Percentiles rank a stretch among this genome's conserved stretches.
Conservation (phyloP, 2,888 invertebrate genomes). For the Heterodera filipjevi region DNA sequence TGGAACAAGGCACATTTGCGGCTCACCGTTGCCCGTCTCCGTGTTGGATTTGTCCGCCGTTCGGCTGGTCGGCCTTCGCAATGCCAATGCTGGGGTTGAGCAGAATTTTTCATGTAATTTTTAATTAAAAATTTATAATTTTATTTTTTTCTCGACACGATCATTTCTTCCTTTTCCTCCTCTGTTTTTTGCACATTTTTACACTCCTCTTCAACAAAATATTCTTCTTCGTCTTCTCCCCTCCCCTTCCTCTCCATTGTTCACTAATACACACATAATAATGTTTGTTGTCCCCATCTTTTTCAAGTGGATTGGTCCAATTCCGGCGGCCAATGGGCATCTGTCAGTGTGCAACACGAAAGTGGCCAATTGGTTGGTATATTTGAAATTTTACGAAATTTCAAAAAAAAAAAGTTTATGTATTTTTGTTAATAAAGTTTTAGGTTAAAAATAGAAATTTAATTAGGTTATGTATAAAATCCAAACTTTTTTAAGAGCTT, state of each 20-base stretch:
- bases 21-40: conserved; percentile 76
- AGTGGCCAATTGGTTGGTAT: conserved; percentile 44
- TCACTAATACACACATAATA: neutral
- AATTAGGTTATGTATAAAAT: too few relatives aligned
- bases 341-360: conserved; percentile 78
- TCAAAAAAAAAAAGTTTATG: too few relatives aligned
- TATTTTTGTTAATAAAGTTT: too few relatives aligned
- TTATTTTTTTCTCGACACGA: neutral
- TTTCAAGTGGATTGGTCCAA: conserved; percentile 75
- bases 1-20: conserved; percentile 48
- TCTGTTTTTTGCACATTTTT: neutral
- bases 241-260: neutral
- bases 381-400: too few relatives aligned
- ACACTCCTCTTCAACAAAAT: neutral
- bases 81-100: conserved; percentile 68
- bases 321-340: conserved; percentile 83
- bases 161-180: neutral
- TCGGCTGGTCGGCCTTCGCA: conserved; percentile 66
- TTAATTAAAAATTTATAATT: neutral
- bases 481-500: too few relatives aligned
- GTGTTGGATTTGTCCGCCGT: conserved; percentile 71
- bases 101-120: conserved; percentile 66
- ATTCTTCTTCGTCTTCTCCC: neutral
- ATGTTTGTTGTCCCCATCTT: neutral
- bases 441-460: too few relatives aligned